Conservation (phyloP, 2,113 vertebrate genomes). For the Chaetops frenatus region DNA sequence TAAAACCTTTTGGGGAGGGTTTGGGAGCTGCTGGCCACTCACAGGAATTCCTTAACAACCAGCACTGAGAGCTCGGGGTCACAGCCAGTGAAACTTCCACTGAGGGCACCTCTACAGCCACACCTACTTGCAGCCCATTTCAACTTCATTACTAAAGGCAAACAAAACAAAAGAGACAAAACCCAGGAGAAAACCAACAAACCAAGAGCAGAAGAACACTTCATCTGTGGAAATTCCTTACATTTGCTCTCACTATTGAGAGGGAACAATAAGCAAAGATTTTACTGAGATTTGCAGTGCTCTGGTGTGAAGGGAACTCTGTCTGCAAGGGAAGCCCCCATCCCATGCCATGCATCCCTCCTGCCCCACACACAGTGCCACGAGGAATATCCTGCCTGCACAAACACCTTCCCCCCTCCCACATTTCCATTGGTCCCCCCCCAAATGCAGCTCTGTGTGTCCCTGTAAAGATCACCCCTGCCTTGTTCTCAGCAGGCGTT, state of each 20-base stretch:
- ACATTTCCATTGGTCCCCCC: too few species aligned
- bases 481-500: too few species aligned
- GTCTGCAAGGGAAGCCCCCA: neutral
- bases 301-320: neutral
- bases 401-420: too few species aligned
- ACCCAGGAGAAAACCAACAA: neutral
- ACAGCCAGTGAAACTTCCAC: neutral
- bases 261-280: neutral
- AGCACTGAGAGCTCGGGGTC: neutral
- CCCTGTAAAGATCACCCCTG: too few species aligned
- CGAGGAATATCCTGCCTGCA: too few species aligned
- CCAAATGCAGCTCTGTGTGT: too few species aligned
- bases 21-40: neutral
- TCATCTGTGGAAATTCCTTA: neutral
- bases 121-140: neutral
- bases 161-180: neutral
- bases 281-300: neutral
- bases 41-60: neutral
- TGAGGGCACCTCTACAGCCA: neutral
- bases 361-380: neutral
- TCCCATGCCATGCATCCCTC: neutral
- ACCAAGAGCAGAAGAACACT: neutral
- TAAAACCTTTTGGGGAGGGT: neutral
- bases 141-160: neutral
- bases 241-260: neutral